phyloP scores from a whole-genome alignment of 2,113 vertebrate genomes.

The Gracilinanus agilis region DNA sequence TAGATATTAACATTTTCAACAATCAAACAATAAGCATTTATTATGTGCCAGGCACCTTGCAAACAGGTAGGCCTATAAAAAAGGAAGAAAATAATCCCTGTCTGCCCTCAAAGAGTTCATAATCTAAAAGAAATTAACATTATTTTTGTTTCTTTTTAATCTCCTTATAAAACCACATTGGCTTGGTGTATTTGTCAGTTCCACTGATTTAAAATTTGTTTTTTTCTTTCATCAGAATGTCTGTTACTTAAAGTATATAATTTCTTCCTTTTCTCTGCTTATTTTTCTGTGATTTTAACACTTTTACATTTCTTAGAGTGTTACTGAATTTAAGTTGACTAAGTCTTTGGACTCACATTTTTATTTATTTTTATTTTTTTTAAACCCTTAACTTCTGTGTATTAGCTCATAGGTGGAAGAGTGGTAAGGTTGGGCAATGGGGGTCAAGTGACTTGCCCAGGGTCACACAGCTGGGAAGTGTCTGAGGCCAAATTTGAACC shows the following conservation, averaged over 20 bases:
- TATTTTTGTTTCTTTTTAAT: neutral
- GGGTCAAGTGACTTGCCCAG: no score
- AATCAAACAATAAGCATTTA: neutral
- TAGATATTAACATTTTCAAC: neutral
- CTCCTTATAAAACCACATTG: conserved; percentile 16
- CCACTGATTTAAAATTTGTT: neutral
- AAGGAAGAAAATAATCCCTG: neutral
- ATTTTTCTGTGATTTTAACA: neutral
- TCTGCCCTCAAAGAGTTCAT: neutral
- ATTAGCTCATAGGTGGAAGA: no score
- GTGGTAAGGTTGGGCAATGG: no score
- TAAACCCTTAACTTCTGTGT: no score
- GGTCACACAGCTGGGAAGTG: no score
- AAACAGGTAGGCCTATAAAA: neutral
- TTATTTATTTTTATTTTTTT: no score
- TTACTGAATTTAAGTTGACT: neutral
- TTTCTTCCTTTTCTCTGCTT: neutral
- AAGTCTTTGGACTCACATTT: neutral
- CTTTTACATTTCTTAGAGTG: neutral
- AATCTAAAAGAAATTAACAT: neutral
- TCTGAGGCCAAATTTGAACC: no score
- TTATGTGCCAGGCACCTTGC: neutral
- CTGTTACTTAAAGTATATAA: neutral
- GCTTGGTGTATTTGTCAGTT: neutral
- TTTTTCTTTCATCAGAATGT: neutral